Conservation (phyloP, 2,888 invertebrate genomes). For the Venusia cambrica region DNA sequence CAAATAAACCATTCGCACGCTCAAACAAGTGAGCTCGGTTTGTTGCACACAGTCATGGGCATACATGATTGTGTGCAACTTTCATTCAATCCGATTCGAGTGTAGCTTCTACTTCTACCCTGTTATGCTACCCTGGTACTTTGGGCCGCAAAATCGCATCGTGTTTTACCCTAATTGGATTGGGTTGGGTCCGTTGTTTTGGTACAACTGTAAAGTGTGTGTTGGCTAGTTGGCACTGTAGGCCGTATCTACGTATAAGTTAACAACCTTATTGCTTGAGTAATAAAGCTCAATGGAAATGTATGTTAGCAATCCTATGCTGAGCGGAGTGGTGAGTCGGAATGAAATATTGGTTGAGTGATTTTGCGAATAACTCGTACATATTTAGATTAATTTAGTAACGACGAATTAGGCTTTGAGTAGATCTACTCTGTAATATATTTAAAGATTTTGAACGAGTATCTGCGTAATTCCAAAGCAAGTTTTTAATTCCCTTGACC, state of each 20-base stretch:
- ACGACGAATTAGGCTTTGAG: too few relatives aligned
- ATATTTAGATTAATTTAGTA: too few relatives aligned
- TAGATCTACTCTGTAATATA: too few relatives aligned
- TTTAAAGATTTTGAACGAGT: too few relatives aligned
- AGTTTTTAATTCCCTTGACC: too few relatives aligned
- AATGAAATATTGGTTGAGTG: constrained; percentile 10
- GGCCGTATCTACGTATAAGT: neutral
- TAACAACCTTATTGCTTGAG: constrained; percentile 6
- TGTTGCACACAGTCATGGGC: too few relatives aligned
- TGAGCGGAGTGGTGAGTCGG: constrained; percentile 11
- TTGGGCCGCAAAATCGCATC: constrained; percentile 35
- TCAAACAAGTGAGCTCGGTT: constrained; percentile 27
- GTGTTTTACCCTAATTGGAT: constrained; percentile 39
- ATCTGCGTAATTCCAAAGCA: too few relatives aligned
- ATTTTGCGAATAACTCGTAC: too few relatives aligned
- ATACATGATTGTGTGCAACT: constrained; percentile 37
- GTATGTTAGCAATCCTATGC: neutral
- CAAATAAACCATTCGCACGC: constrained; percentile 28
- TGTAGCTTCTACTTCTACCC: constrained; percentile 36
- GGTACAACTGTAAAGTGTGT: constrained; percentile 17
- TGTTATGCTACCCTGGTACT: constrained; percentile 44
- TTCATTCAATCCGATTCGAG: constrained; percentile 45
- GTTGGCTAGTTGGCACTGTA: too few relatives aligned
- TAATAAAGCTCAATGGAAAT: constrained; percentile 12
- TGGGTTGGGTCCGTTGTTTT: constrained; percentile 34